Conservation (phyloP, 2,113 vertebrate genomes). For the Mustela lutreola region DNA sequence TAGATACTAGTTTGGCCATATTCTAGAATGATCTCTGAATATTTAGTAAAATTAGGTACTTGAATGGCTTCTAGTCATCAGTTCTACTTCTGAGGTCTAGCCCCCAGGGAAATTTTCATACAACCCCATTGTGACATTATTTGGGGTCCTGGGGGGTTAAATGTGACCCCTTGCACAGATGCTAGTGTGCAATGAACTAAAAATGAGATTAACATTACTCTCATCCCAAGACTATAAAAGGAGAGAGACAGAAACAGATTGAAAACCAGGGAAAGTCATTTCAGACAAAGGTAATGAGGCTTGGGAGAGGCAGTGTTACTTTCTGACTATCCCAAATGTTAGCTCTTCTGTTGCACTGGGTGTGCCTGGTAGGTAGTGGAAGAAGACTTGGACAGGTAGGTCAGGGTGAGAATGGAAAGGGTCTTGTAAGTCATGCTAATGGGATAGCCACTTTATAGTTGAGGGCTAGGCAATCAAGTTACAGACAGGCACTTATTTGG, state of each 20-base stretch:
- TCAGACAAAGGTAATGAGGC: neutral
- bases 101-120: neutral
- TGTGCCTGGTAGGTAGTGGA: neutral
- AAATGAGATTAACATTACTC: neutral
- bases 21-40: neutral
- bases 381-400: neutral
- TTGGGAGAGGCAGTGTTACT: neutral
- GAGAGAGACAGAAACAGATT: neutral
- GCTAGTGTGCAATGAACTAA: neutral
- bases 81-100: neutral
- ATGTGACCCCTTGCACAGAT: neutral
- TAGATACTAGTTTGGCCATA: neutral
- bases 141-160: neutral
- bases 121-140: neutral
- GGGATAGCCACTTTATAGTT: neutral
- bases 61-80: neutral
- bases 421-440: neutral
- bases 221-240: neutral
- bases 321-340: neutral
- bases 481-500: neutral
- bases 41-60: neutral
- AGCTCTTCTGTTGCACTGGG: neutral
- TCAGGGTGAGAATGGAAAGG: neutral
- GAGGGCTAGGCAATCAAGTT: neutral
- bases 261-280: neutral